Evolutionary conservation across 2,888 invertebrate species (phyloP).

Genomic region (Sesamia inferens): DNA sequence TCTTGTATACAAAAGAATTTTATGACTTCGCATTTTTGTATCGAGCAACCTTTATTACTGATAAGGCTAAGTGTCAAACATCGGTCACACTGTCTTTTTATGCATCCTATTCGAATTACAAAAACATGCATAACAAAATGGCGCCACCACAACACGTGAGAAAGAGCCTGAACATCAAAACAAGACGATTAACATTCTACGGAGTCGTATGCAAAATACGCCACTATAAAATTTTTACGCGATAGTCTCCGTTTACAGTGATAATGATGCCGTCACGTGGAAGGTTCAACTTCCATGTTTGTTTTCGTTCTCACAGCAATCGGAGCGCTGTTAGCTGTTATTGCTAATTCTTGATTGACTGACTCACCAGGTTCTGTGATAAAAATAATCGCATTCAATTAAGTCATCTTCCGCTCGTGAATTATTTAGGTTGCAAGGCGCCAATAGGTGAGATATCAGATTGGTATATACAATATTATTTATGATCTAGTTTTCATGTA

Average conservation of each 20-base stretch:
- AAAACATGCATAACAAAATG: conserved; percentile 45
- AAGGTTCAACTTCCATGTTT: conserved; percentile 57
- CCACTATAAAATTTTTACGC: conserved; percentile 54
- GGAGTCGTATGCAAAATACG: conserved; percentile 63
- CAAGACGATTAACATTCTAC: conserved; percentile 72
- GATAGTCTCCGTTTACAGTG: conserved; percentile 54
- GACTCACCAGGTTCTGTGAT: conserved; percentile 50
- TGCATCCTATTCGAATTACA: conserved; percentile 32
- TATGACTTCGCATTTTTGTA: background rate
- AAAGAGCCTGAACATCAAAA: conserved; percentile 64
- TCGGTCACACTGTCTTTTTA: conserved; percentile 19
- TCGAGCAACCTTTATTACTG: conserved; percentile 1
- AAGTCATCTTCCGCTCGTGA: conserved; percentile 22
- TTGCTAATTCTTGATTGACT: conserved; percentile 57
- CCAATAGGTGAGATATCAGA: conserved; percentile 39
- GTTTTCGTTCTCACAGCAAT: conserved; percentile 56
- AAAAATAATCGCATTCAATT: conserved; percentile 54
- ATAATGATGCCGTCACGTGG: conserved; percentile 53
- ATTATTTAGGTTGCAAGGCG: conserved; percentile 36
- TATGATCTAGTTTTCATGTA: background rate
- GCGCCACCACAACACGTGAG: conserved; percentile 38
- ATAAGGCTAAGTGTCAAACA: conserved; percentile 32
- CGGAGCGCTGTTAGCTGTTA: conserved; percentile 38
- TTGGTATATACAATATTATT: conserved; percentile 19
- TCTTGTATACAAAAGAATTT: conserved; percentile 32